Evolutionary conservation across 2,888 invertebrate species (phyloP).

Genomic region (Yponomeuta plumbellus): DNA sequence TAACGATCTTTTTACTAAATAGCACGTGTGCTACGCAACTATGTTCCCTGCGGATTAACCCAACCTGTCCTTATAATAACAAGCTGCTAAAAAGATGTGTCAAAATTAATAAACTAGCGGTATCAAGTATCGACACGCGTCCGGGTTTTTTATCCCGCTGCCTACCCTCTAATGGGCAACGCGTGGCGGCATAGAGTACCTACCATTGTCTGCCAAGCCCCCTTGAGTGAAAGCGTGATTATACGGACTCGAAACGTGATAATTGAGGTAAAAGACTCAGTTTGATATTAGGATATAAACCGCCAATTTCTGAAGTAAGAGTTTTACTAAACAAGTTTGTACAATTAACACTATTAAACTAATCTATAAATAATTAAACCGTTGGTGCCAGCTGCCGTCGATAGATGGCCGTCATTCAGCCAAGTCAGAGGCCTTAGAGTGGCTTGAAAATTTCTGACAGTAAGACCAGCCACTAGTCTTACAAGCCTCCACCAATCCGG

Average conservation of each 20-base stretch:
- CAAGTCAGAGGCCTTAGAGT: no score
- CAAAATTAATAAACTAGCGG: conserved; percentile 23
- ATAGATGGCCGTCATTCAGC: no score
- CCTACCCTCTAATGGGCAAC: conserved; percentile 53
- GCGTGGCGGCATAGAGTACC: conserved; percentile 41
- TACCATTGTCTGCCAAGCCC: conserved; percentile 1
- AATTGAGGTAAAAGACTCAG: not conserved
- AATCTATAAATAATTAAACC: no score
- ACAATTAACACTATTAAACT: no score
- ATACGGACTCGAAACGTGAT: not conserved
- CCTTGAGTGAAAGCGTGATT: not conserved
- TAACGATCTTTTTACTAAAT: no score
- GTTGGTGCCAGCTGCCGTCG: no score
- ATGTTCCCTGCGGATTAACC: not conserved
- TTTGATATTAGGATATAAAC: not conserved
- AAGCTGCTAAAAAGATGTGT: conserved; percentile 21
- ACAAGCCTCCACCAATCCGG: no score
- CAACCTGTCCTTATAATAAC: conserved; percentile 20
- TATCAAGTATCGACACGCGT: conserved; percentile 25
- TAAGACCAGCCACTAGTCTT: no score
- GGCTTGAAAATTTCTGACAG: no score
- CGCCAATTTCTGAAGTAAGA: no score
- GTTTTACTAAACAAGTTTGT: no score
- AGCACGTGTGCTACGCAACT: no score
- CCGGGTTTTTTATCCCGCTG: conserved; percentile 39